phyloP scores from a whole-genome alignment of 1,140 invertebrate species.

The Musca domestica region DNA sequence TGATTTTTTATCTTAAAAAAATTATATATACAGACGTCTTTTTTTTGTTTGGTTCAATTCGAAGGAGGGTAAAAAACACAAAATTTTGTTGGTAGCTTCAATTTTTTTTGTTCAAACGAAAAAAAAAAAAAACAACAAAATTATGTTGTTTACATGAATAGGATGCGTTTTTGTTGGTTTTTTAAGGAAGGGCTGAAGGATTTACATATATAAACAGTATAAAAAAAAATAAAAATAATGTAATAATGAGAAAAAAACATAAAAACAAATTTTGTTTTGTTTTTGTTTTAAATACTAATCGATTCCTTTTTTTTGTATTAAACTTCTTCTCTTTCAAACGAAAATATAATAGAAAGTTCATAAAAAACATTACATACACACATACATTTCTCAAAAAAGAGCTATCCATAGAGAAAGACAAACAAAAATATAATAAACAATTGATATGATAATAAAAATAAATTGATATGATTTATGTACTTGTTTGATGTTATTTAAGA shows the following conservation, averaged over 20 bases:
- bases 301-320: constrained; percentile 11
- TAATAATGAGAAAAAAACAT: neutral
- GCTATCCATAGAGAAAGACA: neutral
- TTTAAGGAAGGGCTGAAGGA: constrained; percentile 13
- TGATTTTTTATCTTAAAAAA: constrained; percentile 9
- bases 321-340: too few species aligned
- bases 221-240: neutral
- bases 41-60: neutral
- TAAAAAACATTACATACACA: neutral
- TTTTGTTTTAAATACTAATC: constrained; percentile 18
- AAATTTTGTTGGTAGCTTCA: too few species aligned
- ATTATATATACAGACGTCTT: constrained; percentile 20
- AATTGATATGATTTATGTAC: neutral
- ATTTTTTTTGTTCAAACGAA: neutral
- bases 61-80: too few species aligned
- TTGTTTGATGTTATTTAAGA: neutral
- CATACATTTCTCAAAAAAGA: constrained; percentile 4
- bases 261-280: constrained; percentile 5
- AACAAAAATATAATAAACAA: neutral
- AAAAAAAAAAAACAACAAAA: constrained; percentile 23
- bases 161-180: neutral
- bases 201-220: constrained; percentile 1
- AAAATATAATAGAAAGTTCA: too few species aligned
- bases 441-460: neutral
- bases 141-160: constrained; percentile 16